Evolutionary conservation across 2,113 vertebrate genomes (phyloP).

Genomic region (Oryzias curvinotus): DNA sequence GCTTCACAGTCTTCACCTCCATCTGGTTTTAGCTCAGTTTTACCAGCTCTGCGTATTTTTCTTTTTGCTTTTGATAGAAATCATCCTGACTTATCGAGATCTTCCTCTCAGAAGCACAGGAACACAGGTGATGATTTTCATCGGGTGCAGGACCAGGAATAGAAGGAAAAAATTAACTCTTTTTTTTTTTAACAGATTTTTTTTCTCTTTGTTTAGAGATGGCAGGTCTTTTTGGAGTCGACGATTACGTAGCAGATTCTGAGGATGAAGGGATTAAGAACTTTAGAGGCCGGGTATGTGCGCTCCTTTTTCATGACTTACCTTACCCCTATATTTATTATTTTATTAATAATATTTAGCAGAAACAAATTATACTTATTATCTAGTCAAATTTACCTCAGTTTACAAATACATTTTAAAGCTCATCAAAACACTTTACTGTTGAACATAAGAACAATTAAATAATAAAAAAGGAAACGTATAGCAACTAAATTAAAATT

Average conservation of each 20-base stretch:
- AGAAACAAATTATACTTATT: no score
- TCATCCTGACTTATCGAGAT: conserved; percentile 22
- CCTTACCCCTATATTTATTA: not conserved
- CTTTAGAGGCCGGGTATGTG: conserved; percentile 72
- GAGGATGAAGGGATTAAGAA: conserved; percentile 76
- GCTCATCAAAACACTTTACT: no score
- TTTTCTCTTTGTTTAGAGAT: conserved; percentile 26
- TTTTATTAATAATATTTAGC: not conserved
- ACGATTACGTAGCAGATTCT: conserved; percentile 77
- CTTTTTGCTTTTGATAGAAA: conserved; percentile 56
- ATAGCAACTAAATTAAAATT: no score
- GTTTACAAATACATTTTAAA: no score
- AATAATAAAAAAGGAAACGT: no score
- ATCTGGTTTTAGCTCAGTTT: not conserved
- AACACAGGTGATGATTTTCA: conserved; percentile 59
- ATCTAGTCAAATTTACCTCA: no score
- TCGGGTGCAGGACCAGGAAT: not conserved
- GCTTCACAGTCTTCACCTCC: not conserved
- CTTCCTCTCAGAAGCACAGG: conserved; percentile 9
- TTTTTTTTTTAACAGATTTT: not conserved
- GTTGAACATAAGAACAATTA: no score
- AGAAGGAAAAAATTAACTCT: not conserved
- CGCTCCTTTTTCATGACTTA: not conserved
- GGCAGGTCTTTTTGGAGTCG: not conserved
- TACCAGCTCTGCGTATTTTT: not conserved